Evolutionary conservation across 2,888 invertebrate genomes (phyloP).

Genomic region (Trilocha varians): DNA sequence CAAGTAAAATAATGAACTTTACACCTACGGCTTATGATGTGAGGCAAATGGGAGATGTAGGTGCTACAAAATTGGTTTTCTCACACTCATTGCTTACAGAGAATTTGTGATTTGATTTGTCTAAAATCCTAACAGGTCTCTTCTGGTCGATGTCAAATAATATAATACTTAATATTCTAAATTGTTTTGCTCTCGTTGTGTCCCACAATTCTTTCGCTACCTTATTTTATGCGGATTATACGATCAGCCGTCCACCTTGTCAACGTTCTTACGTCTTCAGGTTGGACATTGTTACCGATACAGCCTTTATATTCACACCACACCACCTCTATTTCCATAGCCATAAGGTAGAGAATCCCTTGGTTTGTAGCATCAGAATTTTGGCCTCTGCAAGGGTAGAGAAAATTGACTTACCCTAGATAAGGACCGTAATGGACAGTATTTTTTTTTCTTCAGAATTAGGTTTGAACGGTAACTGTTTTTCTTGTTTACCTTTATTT

Average conservation of each 20-base stretch:
- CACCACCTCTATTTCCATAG: slow-evolving; percentile 10
- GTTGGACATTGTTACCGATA: slow-evolving; percentile 52
- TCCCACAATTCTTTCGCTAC: slow-evolving; percentile 40
- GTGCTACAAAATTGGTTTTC: no score
- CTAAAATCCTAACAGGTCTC: no score
- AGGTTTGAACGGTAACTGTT: slow-evolving; percentile 53
- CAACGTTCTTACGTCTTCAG: slow-evolving; percentile 64
- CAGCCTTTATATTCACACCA: slow-evolving; percentile 10
- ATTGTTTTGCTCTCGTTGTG: slow-evolving; percentile 31
- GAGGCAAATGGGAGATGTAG: no score
- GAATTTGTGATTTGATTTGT: no score
- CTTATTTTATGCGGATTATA: slow-evolving; percentile 71
- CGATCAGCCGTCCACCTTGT: slow-evolving; percentile 68
- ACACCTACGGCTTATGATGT: no score
- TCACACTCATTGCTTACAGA: no score
- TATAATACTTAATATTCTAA: not conserved
- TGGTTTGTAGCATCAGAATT: slow-evolving; percentile 7
- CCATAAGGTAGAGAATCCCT: slow-evolving; percentile 19
- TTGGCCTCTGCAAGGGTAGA: slow-evolving; percentile 36
- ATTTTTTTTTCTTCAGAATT: slow-evolving; percentile 58
- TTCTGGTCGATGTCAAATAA: no score
- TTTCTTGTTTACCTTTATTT: slow-evolving; percentile 63
- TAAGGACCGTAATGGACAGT: slow-evolving; percentile 62
- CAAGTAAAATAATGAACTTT: no score
- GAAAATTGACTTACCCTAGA: slow-evolving; percentile 70